Base-by-base conservation (phyloP, 2,888 invertebrate genomes). In the Escarpia spicata region DNA sequence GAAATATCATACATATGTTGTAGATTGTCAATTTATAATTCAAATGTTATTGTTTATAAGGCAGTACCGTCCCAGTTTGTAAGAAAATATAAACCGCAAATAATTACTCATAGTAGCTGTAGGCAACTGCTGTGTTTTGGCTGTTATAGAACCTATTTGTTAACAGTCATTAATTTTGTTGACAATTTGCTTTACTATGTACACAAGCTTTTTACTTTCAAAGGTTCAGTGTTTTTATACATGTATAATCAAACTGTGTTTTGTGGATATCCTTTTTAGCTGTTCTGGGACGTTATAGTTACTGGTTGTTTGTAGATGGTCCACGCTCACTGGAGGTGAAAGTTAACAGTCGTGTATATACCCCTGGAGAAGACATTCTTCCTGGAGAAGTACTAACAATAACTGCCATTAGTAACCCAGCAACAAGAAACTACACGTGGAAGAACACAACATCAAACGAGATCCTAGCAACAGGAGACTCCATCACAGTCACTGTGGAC, bases 401-500 rank as follows among this genome's bases (percentile, higher is more conserved):
- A 91, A 31, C 91, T 91, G 91, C 91, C 6, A 31, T n/a, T 15
- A 91, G 91, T 31, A 91, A 91, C 91, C 91, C 91, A 6, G 37
- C 19, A 91, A 91, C 19, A 31, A 91, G 37, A 91, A 91, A 91
- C 91, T 91, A 91, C 26, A 91, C 91, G 26, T 91, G 91, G 91
- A n/a, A n/a, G 2, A 91, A 91, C n/a, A 91, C 91, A 44, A 91
- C 43, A 15, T 91, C 91, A 31, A 91, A 31, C 91, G 91, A 91
- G 26, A 31, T 91, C 15, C 26, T 91, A 31, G n/a, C 2, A 91
- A 91, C 91, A n/a, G 91, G 91, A 31, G 2, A 91, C n/a, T 91
- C 91, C 31, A 91, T 91, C 37, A 44, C 91, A 91, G n/a, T 91
- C 91, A 91, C 91, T 91, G 91, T 19, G 44, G 44, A 91, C n/a